Percentiles rank a stretch among this genome's conserved stretches.
These are phyloP conservation scores for Drosophila koepferae DNA, from an alignment of 2,888 invertebrate genomes.

Conservation along the genomic window DNA sequence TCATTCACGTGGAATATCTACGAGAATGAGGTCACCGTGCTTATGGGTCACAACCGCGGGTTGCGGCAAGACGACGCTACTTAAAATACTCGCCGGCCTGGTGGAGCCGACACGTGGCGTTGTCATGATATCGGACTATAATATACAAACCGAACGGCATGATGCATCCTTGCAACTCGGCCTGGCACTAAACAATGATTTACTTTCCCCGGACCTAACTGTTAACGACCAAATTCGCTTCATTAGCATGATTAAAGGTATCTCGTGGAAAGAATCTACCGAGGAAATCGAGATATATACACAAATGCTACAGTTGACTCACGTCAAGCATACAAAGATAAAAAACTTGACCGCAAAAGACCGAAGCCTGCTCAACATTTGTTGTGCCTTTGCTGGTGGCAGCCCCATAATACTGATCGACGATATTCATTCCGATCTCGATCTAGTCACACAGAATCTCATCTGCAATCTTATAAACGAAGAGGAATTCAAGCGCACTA, in stretches of 20 bases:
- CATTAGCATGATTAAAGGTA: conserved; percentile 90
- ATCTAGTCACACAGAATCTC: conserved; percentile 90
- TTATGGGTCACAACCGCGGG: conserved; percentile 89
- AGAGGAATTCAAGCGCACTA: conserved; percentile 90
- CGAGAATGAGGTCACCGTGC: conserved; percentile 87
- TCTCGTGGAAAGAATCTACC: conserved; percentile 84
- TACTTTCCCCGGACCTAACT: conserved; percentile 87
- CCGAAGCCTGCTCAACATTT: conserved; percentile 90
- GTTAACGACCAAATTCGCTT: conserved; percentile 93
- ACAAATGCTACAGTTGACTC: conserved; percentile 86
- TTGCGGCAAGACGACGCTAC: conserved; percentile 95
- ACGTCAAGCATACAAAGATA: conserved; percentile 87
- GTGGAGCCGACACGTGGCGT: conserved; percentile 88
- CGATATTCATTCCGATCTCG: conserved; percentile 93
- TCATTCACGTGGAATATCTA: conserved; percentile 91
- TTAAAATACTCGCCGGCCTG: conserved; percentile 95
- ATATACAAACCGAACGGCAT: conserved; percentile 87
- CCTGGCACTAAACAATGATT: conserved; percentile 92
- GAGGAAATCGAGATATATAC: conserved; percentile 88
- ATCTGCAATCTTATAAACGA: conserved; percentile 92
- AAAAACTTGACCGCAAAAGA: conserved; percentile 89
- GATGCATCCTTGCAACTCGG: conserved; percentile 89
- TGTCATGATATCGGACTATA: conserved; percentile 89
- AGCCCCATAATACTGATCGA: conserved; percentile 90
- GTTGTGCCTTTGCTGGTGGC: conserved; percentile 90